These are phyloP conservation scores for Carduelis carduelis DNA, from an alignment of 2,797 vertebrate genomes.

Conservation along the genomic window DNA sequence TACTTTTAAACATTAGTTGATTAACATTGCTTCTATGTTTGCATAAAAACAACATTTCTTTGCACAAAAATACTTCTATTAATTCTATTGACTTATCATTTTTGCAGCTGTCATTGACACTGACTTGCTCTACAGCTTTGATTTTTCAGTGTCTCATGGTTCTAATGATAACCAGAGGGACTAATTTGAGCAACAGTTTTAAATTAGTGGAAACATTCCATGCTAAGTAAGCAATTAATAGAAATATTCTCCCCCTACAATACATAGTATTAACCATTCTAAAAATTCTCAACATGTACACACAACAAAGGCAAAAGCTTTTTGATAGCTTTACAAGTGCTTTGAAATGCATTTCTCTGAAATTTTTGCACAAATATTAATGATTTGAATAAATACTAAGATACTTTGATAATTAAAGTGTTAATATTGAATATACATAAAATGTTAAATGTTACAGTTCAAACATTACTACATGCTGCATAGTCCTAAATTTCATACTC, in stretches of 20 bases:
- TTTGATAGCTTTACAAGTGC: not conserved
- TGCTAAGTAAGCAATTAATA: constrained; percentile 42
- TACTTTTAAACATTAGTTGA: not conserved
- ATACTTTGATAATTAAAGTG: not conserved
- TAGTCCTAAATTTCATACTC: not conserved
- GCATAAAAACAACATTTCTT: constrained; percentile 20
- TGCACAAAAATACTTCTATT: constrained; percentile 20
- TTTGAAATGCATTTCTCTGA: not conserved
- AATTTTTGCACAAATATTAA: not conserved
- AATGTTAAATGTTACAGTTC: not conserved
- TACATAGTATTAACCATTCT: not conserved
- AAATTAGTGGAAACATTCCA: constrained; percentile 24
- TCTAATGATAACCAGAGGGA: constrained; percentile 58
- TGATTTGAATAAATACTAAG: not conserved
- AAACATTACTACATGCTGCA: not conserved
- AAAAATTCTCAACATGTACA: not conserved
- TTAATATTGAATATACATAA: not conserved
- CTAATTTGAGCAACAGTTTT: constrained; percentile 48
- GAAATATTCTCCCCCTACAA: not conserved
- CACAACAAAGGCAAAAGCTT: not conserved
- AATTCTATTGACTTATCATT: constrained; percentile 21
- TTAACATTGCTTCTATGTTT: constrained; percentile 20
- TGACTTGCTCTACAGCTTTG: constrained; percentile 31
- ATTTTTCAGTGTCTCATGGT: constrained; percentile 38
- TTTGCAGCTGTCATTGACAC: constrained; percentile 52